Base-by-base conservation (phyloP, 2,113 vertebrate genomes). In the Amazona vittata region DNA sequence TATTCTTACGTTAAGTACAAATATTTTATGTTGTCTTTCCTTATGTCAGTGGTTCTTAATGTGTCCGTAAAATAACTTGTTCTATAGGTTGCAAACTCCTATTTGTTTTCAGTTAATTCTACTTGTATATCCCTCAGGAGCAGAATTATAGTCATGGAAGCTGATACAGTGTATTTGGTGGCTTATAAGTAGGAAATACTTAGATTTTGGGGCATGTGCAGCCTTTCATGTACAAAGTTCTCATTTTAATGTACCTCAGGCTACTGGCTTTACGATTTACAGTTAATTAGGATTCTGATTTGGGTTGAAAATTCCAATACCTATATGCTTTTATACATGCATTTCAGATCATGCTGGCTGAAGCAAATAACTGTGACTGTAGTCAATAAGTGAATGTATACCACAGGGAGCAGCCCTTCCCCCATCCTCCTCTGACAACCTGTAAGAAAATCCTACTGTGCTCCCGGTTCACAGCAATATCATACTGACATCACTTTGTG, bases 251-350 rank as follows among this genome's bases (percentile, higher is more conserved):
- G 94, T 97, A 98, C 98, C 97, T 98, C 95, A 46, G 98, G 98
- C 97, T 98, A 98, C 96, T 62, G 62, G 96, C 95, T 98, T 98
- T 98, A 96, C 96, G 96, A 98, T 98, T 98, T 98, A 95, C 93
- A 98, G 96, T 98, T 98, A 98, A 98, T 98, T 98, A 98, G 96
- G 98, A 98, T 98, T 98, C 97, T 98, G 96, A 98, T 98, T 98
- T 98, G 96, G 96, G 91, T 82, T 98, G 98, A 98, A 98, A 98
- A 97, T 98, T 98, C 49, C 74, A 98, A 94, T 96, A 97, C 94
- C 93, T 97, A 92, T 92, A 96, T 97, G 96, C 96, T 96, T 98
- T 97, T 98, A 96, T 96, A 97, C 95, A 97, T 97, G 96, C 95
- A 98, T 98, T 98, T 98, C 97, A 97, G 95, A 97, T 97, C 94